Conservation (phyloP, 1,140 invertebrate species). For the Drosophila nigrodunni region DNA sequence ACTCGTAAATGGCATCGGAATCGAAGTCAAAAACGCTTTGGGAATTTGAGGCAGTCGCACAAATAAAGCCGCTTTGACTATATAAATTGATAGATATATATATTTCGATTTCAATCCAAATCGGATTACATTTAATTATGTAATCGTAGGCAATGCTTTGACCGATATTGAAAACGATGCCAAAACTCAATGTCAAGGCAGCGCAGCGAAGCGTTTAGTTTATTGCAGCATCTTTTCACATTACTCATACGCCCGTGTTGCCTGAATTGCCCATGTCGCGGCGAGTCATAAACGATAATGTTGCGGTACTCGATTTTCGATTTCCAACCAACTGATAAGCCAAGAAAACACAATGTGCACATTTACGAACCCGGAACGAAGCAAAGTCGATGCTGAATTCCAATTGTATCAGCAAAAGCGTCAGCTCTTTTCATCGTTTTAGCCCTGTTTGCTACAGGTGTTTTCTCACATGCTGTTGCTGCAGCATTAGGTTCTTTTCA, state of each 20-base stretch:
- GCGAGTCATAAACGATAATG: neutral
- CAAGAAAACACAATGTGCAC: neutral
- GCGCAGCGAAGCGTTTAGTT: constrained; percentile 13
- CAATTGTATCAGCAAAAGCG: neutral
- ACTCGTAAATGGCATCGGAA: constrained; percentile 19
- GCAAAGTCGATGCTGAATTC: constrained; percentile 45
- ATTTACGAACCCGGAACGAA: constrained; percentile 8
- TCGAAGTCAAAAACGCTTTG: constrained; percentile 28
- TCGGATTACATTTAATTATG: neutral
- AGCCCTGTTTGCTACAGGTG: constrained; percentile 6
- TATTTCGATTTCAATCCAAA: neutral
- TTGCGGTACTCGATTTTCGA: constrained; percentile 16
- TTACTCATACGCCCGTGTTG: constrained; percentile 35
- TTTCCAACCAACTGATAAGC: constrained; percentile 58
- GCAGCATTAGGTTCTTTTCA: neutral
- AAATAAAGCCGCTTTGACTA: constrained; percentile 29
- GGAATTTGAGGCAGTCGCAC: constrained; percentile 39
- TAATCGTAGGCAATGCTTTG: constrained; percentile 10
- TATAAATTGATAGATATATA: constrained; percentile 4
- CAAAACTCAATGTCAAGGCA: constrained; percentile 39
- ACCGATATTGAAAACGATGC: constrained; percentile 33
- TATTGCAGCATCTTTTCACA: neutral
- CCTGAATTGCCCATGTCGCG: neutral
- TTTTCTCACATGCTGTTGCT: constrained; percentile 1
- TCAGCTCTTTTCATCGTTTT: neutral